Percentiles rank a stretch among this genome's conserved stretches.
These are phyloP conservation scores for Hypothenemus hampei DNA, from an alignment of 1,140 invertebrate genomes.

Conservation along the genomic window DNA sequence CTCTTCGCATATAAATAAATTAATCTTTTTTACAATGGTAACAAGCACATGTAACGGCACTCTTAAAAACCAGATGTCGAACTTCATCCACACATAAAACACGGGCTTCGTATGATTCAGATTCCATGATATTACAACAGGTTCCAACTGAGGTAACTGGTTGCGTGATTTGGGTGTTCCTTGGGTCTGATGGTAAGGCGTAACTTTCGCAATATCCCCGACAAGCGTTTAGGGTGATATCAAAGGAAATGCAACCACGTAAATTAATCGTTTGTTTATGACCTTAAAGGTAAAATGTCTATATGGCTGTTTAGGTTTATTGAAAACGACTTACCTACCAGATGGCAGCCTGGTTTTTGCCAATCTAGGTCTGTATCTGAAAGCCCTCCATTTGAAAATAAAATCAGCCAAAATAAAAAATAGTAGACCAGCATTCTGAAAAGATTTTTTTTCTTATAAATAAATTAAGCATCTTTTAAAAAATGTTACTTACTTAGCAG, in stretches of 20 bases:
- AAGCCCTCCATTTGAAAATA: slow-evolving; percentile 33
- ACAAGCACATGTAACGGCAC: slow-evolving; percentile 74
- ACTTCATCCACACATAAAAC: slow-evolving; percentile 73
- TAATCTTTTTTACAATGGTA: slow-evolving; percentile 82
- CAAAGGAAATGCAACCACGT: slow-evolving; percentile 77
- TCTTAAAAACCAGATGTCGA: slow-evolving; percentile 74
- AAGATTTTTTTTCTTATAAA: not conserved
- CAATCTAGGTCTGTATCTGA: slow-evolving; percentile 45
- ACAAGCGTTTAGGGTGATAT: slow-evolving; percentile 81
- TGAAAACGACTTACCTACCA: slow-evolving; percentile 51
- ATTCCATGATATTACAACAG: slow-evolving; percentile 85
- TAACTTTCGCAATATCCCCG: slow-evolving; percentile 81
- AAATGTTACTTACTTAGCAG: slow-evolving; percentile 9
- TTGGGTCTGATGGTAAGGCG: slow-evolving; percentile 61
- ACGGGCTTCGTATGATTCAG: slow-evolving; percentile 65
- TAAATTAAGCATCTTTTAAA: not conserved
- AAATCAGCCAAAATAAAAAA: slow-evolving; percentile 38
- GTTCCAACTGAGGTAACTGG: slow-evolving; percentile 79
- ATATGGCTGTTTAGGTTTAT: not conserved
- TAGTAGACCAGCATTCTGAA: slow-evolving; percentile 43
- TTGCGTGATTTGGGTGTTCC: slow-evolving; percentile 61
- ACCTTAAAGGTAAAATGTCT: slow-evolving; percentile 50
- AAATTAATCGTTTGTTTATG: slow-evolving; percentile 74
- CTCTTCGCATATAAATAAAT: too few species aligned
- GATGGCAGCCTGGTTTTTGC: slow-evolving; percentile 58